Base-by-base conservation (phyloP, 2,888 invertebrate genomes). In the Pheosia tremula region DNA sequence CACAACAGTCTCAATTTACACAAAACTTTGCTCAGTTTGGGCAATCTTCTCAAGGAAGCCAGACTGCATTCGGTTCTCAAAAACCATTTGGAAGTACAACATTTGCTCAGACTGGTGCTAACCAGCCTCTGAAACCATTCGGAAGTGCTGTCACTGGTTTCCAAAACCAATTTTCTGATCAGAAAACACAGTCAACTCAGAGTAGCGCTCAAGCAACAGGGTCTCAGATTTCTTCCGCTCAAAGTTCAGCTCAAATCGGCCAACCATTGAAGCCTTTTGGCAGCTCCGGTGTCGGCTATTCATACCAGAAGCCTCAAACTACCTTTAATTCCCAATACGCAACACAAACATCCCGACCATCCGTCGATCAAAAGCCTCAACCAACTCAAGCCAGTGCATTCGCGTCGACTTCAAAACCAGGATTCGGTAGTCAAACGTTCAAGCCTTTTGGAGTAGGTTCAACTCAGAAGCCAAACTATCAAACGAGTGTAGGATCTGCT, bases 51-150 rank as follows among this genome's bases (percentile, higher is more conserved):
- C 9, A 63, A 62, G 61, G 39, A 11, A 57, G 55, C 37, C 61
- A 59, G 36, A 67, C 71, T 39, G 71, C 77, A 36, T 69, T 78
- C 58, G 73, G 67, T 37, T 61, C 69, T 57, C 67, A 69, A 47
- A 75, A 71, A 55, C 71, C 71, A 36, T 57, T 65, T 45, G 63
- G 45, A 38, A 63, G 36, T 57, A 58, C 8, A 4, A 69, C 68
- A 10, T 58, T 62, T 11, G 37, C 60, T n/a, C 63, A 62, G 56
- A 63, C 69, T 56, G 62, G 60, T 56, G 37, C 10, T 45, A 61
- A 60, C 47, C 69, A 77, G 63, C 60, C 72, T 58, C 56, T 61
- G 5, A 69, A 71, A 58, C 68, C 72, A 37, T 68, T 69, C n/a
- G 63, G 37, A 13, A 56, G 56, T 3, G 61, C 59, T 49, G 53